Base-by-base conservation (phyloP, 37 sponge, comb jelly and placozoan genomes). In the Amphimedon queenslandica region DNA sequence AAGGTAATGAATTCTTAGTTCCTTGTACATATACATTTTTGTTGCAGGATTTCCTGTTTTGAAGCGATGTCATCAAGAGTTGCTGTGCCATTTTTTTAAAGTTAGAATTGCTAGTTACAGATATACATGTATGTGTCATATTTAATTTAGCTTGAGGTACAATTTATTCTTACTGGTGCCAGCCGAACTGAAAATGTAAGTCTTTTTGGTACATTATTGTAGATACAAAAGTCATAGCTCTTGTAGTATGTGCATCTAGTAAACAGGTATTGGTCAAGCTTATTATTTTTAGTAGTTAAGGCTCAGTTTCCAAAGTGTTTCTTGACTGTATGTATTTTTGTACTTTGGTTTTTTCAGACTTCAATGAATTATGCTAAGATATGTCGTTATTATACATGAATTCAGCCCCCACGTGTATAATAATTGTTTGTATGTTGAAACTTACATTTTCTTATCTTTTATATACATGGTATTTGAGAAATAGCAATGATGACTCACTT, bases 41-140 rank as follows among this genome's bases (percentile, higher is more conserved):
- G 21, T 11, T 27, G 25, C 25, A 83, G 90, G 88, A 3, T 92
- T 79, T 42, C 95, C 95, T 80, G 91, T 90, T 4, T 77, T 94
- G 0, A 30, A 76, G 16, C 37, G 63, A 39, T 21, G n/a, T 2
- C 84, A 73, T 30, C 91, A 87, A 53, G 57, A 35, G 2, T 40
- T 94, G 25, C 16, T 94, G 2, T 25, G 70, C 21, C 61, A 66
- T 34, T 60, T 92, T 10, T 82, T 81, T 73, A 82, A 87, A 67
- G 87, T 92, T 33, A 37, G 28, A 29, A 55, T 34, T 36, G 4
- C 58, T 20, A 18, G 8, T 47, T 13, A 18, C 53, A 47, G 13
- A 18, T 18, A 47, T 47, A 47, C 13, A 21, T 42, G 33, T 42
- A 28, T 34, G 4, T 63, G 6, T 74, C 60, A 11, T 43, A 31